Conservation (phyloP, 1,140 invertebrate species). For the Augochlora pura region DNA sequence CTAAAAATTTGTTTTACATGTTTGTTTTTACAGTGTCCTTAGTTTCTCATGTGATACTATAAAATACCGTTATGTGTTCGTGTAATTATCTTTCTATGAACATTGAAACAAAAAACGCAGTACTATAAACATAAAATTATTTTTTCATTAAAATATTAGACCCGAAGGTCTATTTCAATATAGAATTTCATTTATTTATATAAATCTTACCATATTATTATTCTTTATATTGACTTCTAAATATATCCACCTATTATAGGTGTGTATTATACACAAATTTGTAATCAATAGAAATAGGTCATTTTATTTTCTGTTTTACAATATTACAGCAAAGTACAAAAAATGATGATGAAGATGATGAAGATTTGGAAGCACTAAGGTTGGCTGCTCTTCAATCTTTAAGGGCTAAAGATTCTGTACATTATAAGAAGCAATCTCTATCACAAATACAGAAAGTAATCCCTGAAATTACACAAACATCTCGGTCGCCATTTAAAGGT, state of each 20-base stretch:
- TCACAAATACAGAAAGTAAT: slow-evolving; percentile 40
- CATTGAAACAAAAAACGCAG: not conserved
- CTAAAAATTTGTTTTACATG: not conserved
- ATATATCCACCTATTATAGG: not conserved
- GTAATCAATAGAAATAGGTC: not conserved
- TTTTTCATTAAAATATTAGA: not conserved
- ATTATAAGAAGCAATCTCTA: slow-evolving; percentile 48
- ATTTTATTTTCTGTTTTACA: slow-evolving; percentile 17
- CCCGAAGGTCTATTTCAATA: not conserved
- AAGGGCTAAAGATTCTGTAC: slow-evolving; percentile 56
- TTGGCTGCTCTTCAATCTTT: slow-evolving; percentile 75
- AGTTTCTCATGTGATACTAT: not conserved
- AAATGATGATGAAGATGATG: slow-evolving; percentile 75
- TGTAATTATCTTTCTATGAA: not conserved
- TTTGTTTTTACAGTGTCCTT: not conserved
- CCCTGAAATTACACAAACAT: slow-evolving; percentile 49
- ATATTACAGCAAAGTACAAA: slow-evolving; percentile 62
- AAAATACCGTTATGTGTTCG: not conserved
- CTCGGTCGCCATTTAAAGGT: slow-evolving; percentile 58
- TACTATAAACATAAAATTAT: not conserved
- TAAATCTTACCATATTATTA: not conserved
- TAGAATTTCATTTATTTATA: not conserved
- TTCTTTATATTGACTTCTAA: not conserved
- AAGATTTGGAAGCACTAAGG: slow-evolving; percentile 76
- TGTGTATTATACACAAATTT: not conserved